Evolutionary conservation across 2,113 vertebrate genomes (phyloP).

Genomic region (Notiomystis cincta): DNA sequence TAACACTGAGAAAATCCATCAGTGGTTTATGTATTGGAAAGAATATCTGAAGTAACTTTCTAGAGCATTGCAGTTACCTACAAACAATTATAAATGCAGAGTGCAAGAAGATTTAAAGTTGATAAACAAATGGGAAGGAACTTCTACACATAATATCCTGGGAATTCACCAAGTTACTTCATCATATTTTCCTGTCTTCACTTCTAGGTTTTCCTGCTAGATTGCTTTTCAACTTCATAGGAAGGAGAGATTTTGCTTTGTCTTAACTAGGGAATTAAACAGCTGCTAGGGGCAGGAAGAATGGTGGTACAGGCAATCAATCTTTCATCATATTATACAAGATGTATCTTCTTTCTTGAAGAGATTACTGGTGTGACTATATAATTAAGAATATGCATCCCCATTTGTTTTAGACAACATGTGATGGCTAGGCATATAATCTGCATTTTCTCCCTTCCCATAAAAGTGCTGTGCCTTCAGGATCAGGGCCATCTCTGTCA

Average conservation of each 20-base stretch:
- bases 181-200: neutral
- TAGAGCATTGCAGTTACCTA: neutral
- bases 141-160: neutral
- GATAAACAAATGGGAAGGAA: neutral
- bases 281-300: neutral
- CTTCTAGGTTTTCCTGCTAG: neutral
- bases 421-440: neutral
- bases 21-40: neutral
- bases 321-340: neutral
- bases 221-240: neutral
- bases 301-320: neutral
- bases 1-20: neutral
- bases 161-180: neutral
- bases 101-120: neutral
- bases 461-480: neutral
- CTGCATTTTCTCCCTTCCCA: neutral
- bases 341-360: neutral
- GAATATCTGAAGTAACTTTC: neutral
- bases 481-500: neutral
- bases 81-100: neutral
- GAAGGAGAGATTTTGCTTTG: neutral
- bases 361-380: neutral
- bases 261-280: neutral
- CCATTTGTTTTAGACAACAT: rapidly evolving
- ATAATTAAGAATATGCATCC: neutral